Evolutionary conservation across 2,888 invertebrate genomes (phyloP).

Genomic region (Metellina segmentata): DNA sequence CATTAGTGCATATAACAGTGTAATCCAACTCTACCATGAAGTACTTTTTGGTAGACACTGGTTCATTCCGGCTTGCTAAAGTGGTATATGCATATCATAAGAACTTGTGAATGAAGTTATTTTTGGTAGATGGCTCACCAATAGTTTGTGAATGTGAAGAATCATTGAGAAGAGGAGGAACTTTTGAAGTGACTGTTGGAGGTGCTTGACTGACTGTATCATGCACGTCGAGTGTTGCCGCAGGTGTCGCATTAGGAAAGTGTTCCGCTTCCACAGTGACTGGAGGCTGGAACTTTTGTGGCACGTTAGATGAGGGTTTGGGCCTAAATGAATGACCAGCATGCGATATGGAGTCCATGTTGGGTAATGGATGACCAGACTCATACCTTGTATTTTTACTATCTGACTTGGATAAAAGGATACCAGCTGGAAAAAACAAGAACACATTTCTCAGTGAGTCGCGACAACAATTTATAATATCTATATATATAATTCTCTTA

Average conservation of each 20-base stretch:
- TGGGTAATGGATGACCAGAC: conserved; percentile 67
- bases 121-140: conserved; percentile 18
- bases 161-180: conserved; percentile 72
- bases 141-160: conserved; percentile 70
- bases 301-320: conserved; percentile 40
- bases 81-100: no score
- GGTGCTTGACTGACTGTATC: conserved; percentile 59
- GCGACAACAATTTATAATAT: conserved; percentile 27
- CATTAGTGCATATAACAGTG: no score
- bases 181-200: conserved; percentile 68
- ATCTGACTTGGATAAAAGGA: conserved; percentile 65
- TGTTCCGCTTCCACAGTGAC: not conserved
- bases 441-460: conserved; percentile 11
- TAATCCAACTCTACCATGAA: no score
- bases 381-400: conserved; percentile 61
- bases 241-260: conserved; percentile 39
- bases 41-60: no score
- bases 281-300: conserved; percentile 48
- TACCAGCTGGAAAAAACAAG: conserved; percentile 55
- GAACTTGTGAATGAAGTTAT: no score
- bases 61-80: no score
- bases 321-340: conserved; percentile 55
- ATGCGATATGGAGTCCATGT: conserved; percentile 54
- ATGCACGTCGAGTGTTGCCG: not conserved
- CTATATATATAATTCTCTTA: no score